Conservation (phyloP, 2,888 invertebrate genomes). For the Parnassius orleans region DNA sequence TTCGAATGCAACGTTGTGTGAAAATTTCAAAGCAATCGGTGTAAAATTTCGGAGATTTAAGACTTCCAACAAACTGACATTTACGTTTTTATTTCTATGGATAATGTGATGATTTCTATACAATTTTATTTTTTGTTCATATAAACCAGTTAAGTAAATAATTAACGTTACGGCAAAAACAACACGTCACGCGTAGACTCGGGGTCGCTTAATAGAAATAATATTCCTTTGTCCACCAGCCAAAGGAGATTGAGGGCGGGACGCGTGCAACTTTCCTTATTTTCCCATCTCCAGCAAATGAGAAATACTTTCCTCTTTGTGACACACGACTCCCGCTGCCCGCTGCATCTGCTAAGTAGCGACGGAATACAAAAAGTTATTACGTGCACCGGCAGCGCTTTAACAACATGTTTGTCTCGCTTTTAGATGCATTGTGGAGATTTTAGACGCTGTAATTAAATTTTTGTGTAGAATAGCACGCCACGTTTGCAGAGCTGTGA, state of each 20-base stretch:
- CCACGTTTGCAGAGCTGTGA: background rate
- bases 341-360: conserved; percentile 50
- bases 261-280: conserved; percentile 40
- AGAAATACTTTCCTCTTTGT: conserved; percentile 72
- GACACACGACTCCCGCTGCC: conserved; percentile 62
- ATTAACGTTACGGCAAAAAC: conserved; percentile 7
- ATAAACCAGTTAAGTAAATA: background rate
- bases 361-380: conserved; percentile 34
- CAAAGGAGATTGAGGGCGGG: conserved; percentile 65
- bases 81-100: too few relatives aligned
- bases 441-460: conserved; percentile 20
- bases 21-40: too few relatives aligned
- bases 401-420: conserved; percentile 19
- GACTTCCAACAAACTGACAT: too few relatives aligned
- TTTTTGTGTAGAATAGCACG: conserved; percentile 14
- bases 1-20: too few relatives aligned
- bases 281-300: conserved; percentile 58
- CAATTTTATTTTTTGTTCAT: too few relatives aligned
- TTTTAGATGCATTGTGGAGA: conserved; percentile 17
- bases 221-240: conserved; percentile 65
- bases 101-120: too few relatives aligned
- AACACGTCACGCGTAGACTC: conserved; percentile 33
- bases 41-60: too few relatives aligned
- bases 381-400: conserved; percentile 15
- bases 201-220: conserved; percentile 67